Percentiles rank a stretch among this genome's conserved stretches.
These are phyloP conservation scores for Magallana nippona DNA, from an alignment of 2,888 invertebrate species.

Conservation along the genomic window DNA sequence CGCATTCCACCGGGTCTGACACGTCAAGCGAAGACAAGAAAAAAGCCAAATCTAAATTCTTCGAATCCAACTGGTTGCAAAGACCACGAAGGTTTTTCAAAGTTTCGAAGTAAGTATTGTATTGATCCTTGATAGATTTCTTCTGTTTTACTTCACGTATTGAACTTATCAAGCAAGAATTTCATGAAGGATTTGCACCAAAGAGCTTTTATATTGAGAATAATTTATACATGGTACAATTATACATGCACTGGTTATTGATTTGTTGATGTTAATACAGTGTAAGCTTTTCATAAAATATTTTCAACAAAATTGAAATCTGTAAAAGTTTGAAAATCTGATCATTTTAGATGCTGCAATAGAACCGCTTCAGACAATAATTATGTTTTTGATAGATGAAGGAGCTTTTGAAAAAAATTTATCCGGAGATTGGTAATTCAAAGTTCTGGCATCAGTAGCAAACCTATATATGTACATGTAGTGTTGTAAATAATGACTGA, in stretches of 20 bases:
- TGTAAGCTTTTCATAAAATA: not conserved
- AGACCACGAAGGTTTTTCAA: conserved; percentile 77
- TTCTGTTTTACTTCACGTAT: too few relatives aligned
- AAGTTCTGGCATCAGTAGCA: conserved; percentile 19
- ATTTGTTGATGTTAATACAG: not conserved
- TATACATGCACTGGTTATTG: too few relatives aligned
- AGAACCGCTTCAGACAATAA: conserved; percentile 29
- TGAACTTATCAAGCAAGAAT: too few relatives aligned
- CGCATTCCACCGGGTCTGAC: conserved; percentile 64
- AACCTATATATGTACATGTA: conserved; percentile 18
- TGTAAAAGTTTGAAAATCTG: conserved; percentile 20
- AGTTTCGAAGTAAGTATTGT: conserved; percentile 79
- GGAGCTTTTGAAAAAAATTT: conserved; percentile 15
- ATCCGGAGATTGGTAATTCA: conserved; percentile 31
- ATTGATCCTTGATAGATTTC: too few relatives aligned
- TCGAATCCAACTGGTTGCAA: conserved; percentile 75
- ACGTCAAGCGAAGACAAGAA: conserved; percentile 65
- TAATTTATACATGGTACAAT: too few relatives aligned
- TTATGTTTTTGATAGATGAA: conserved; percentile 33
- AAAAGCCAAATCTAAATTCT: conserved; percentile 67
- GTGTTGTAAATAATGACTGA: conserved; percentile 26
- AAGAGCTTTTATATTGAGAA: too few relatives aligned
- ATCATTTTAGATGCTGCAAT: conserved; percentile 33
- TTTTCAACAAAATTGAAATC: not conserved
- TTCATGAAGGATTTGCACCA: not conserved